These are phyloP conservation scores for Drosophila pandora DNA, from an alignment of 1,140 invertebrate genomes.

Conservation along the genomic window DNA sequence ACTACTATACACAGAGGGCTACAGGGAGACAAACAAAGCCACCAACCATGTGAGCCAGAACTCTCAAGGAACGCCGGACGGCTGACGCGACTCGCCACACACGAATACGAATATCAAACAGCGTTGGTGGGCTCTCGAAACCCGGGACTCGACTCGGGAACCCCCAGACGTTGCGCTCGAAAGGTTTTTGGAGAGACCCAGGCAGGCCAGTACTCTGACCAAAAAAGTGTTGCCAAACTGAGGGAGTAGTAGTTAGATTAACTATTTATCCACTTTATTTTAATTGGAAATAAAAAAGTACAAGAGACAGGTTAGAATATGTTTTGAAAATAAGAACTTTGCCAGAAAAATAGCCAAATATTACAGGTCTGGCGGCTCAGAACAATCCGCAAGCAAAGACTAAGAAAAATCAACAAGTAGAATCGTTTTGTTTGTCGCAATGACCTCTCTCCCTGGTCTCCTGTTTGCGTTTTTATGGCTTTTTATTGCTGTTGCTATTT, in stretches of 20 bases:
- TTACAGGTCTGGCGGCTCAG: constrained; percentile 11
- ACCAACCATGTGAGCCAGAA: constrained; percentile 55
- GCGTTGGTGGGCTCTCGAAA: constrained; percentile 68
- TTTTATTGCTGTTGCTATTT: constrained; percentile 62
- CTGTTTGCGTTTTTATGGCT: constrained; percentile 50
- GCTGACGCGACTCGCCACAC: constrained; percentile 62
- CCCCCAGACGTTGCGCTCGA: constrained; percentile 29
- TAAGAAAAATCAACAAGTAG: constrained; percentile 42
- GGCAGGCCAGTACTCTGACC: constrained; percentile 22
- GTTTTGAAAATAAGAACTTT: too few relatives aligned
- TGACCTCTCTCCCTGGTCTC: constrained; percentile 19
- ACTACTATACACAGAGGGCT: neutral
- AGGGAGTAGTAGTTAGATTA: constrained; percentile 8
- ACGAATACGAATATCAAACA: constrained; percentile 70
- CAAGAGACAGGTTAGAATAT: too few relatives aligned
- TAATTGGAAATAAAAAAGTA: neutral
- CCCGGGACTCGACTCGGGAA: constrained; percentile 14
- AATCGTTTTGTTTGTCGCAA: constrained; percentile 51
- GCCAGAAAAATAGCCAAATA: constrained; percentile 14
- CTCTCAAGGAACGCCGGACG: constrained; percentile 34
- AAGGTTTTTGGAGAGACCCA: constrained; percentile 28
- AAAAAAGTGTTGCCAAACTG: constrained; percentile 4
- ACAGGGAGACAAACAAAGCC: constrained; percentile 38
- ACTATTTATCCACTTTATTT: constrained; percentile 12
- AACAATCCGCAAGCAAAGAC: constrained; percentile 6